Evolutionary conservation across 2,797 vertebrate species (phyloP).

Genomic region (Pelobates cultripes): DNA sequence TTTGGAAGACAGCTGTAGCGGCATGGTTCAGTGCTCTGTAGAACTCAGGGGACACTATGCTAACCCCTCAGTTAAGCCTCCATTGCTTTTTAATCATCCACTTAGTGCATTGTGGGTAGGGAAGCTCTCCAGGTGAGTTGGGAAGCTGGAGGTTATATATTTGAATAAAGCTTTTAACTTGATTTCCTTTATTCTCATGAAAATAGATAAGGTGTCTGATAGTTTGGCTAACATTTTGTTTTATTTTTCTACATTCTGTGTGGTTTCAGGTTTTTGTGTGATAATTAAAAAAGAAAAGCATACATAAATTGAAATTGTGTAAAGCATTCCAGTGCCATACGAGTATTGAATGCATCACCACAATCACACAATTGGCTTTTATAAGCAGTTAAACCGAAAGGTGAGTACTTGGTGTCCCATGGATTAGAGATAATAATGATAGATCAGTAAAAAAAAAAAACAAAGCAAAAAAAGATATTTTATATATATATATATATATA

Average conservation of each 20-base stretch:
- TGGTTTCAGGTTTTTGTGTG: background rate
- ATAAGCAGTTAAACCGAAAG: no score
- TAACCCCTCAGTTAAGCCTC: constrained; percentile 95
- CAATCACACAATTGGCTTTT: no score
- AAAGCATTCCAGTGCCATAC: no score
- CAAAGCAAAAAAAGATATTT: no score
- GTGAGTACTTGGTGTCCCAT: no score
- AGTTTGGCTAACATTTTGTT: constrained; percentile 27
- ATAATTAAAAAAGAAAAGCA: no score
- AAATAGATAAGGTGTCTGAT: constrained; percentile 45
- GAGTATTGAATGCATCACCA: no score
- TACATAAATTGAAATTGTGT: no score
- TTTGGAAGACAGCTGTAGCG: constrained; percentile 99
- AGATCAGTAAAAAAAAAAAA: no score
- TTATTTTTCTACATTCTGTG: background rate
- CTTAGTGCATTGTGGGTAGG: constrained; percentile 95
- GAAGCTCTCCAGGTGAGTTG: constrained; percentile 91
- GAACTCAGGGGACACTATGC: constrained; percentile 89
- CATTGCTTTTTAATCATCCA: constrained; percentile 99
- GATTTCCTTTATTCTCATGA: constrained; percentile 61
- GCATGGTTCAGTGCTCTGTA: constrained; percentile 87
- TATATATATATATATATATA: no score
- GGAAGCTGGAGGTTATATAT: constrained; percentile 73
- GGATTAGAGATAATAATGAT: no score
- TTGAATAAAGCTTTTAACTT: constrained; percentile 62